Evolutionary conservation across 2,888 invertebrate genomes (phyloP).

Genomic region (Epiblema foenella): DNA sequence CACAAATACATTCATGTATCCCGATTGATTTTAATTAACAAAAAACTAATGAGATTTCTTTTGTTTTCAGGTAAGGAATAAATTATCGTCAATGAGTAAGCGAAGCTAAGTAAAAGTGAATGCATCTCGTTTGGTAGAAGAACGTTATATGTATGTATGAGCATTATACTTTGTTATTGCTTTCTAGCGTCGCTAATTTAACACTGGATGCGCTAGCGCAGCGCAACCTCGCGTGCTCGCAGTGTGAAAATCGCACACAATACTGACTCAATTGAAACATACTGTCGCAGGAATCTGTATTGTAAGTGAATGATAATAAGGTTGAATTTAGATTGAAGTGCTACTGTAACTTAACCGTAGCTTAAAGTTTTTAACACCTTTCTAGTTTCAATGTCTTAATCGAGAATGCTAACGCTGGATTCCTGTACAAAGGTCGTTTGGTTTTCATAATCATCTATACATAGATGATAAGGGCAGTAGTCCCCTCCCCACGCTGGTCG

Average conservation of each 20-base stretch:
- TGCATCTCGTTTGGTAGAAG: neutral
- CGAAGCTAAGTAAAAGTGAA: constrained; percentile 17
- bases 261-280: neutral
- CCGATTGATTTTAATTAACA: constrained; percentile 8
- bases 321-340: neutral
- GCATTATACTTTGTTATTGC: neutral
- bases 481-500: too few species aligned
- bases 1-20: neutral
- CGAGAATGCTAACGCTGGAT: constrained; percentile 6
- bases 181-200: constrained; percentile 8
- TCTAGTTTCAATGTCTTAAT: constrained; percentile 42
- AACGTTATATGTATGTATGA: constrained; percentile 11
- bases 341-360: neutral
- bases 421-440: neutral
- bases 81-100: constrained; percentile 22
- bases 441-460: neutral
- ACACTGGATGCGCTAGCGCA: constrained; percentile 9
- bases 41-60: constrained; percentile 18
- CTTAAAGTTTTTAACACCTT: constrained; percentile 41
- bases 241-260: constrained; percentile 34
- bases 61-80: constrained; percentile 38
- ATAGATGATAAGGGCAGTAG: too few species aligned
- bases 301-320: neutral
- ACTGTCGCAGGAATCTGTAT: neutral
- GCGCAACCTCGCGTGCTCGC: constrained; percentile 29